phyloP scores from a whole-genome alignment of 2,797 vertebrate species.

The Staurois parvus region DNA sequence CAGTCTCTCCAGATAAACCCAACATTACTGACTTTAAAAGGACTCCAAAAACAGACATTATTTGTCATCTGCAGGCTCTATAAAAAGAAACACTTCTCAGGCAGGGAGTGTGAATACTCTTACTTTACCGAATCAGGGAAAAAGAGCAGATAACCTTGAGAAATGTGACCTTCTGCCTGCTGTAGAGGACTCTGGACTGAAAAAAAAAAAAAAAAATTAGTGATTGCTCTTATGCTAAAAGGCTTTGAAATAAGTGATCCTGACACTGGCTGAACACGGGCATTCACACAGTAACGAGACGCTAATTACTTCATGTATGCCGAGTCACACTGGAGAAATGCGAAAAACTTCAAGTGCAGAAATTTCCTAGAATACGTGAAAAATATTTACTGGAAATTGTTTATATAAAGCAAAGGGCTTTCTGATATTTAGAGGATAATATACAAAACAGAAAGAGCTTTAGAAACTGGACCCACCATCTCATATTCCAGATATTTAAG shows the following conservation, averaged over 20 bases:
- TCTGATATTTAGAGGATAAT: too few species aligned
- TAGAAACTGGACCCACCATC: too few species aligned
- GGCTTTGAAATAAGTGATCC: slow-evolving; percentile 14
- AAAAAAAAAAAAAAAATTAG: slow-evolving; percentile 37
- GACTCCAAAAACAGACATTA: slow-evolving; percentile 77
- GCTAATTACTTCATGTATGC: not conserved
- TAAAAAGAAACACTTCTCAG: slow-evolving; percentile 86
- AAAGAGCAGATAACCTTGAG: slow-evolving; percentile 82
- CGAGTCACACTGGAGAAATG: not conserved
- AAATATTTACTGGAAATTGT: too few species aligned
- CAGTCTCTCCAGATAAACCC: slow-evolving; percentile 72
- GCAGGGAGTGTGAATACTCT: slow-evolving; percentile 80
- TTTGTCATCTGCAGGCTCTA: slow-evolving; percentile 79
- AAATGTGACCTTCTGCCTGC: slow-evolving; percentile 76
- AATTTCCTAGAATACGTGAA: not conserved
- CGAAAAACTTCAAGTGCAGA: not conserved
- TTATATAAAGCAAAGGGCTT: too few species aligned
- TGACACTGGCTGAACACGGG: not conserved
- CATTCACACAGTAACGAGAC: not conserved
- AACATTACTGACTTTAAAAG: slow-evolving; percentile 76
- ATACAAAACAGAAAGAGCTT: too few species aligned
- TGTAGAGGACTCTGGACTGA: slow-evolving; percentile 53
- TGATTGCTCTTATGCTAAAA: slow-evolving; percentile 13
- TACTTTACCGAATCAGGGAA: slow-evolving; percentile 81
- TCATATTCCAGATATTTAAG: too few species aligned